A percentile compares a stretch with the other conserved stretches of the same genome.
phyloP scores from a whole-genome alignment of 2,888 invertebrate genomes.

The Diploptera punctata region DNA sequence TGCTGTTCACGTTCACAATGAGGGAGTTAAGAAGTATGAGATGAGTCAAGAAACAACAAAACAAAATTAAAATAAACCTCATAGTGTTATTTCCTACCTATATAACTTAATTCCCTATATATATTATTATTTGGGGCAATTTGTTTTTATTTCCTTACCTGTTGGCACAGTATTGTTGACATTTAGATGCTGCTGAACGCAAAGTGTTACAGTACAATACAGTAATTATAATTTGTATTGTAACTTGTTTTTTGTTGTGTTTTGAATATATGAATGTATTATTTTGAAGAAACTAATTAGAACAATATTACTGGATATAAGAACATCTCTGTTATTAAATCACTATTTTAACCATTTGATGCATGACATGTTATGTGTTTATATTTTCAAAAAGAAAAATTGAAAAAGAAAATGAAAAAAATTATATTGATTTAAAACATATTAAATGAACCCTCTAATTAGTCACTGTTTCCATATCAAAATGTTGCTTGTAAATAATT shows the following conservation, averaged over 20 bases:
- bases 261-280: constrained; percentile 17
- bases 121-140: too few relatives aligned
- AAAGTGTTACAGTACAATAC: too few relatives aligned
- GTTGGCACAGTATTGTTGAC: too few relatives aligned
- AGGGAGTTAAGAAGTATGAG: too few relatives aligned
- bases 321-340: constrained; percentile 26
- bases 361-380: constrained; percentile 25
- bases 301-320: constrained; percentile 23
- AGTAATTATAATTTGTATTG: too few relatives aligned
- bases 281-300: constrained; percentile 4
- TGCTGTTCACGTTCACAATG: too few relatives aligned
- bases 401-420: constrained; percentile 31
- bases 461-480: constrained; percentile 41
- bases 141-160: too few relatives aligned
- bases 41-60: too few relatives aligned
- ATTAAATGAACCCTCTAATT: constrained; percentile 13
- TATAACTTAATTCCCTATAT: too few relatives aligned
- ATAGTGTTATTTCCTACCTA: too few relatives aligned
- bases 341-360: constrained; percentile 19
- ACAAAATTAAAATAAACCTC: too few relatives aligned
- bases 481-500: constrained; percentile 43
- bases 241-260: constrained; percentile 10
- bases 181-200: too few relatives aligned
- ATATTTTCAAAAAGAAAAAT: constrained; percentile 39
- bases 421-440: constrained; percentile 31